Base-by-base conservation (phyloP, 2,113 vertebrate species). In the Passerina amoena region DNA sequence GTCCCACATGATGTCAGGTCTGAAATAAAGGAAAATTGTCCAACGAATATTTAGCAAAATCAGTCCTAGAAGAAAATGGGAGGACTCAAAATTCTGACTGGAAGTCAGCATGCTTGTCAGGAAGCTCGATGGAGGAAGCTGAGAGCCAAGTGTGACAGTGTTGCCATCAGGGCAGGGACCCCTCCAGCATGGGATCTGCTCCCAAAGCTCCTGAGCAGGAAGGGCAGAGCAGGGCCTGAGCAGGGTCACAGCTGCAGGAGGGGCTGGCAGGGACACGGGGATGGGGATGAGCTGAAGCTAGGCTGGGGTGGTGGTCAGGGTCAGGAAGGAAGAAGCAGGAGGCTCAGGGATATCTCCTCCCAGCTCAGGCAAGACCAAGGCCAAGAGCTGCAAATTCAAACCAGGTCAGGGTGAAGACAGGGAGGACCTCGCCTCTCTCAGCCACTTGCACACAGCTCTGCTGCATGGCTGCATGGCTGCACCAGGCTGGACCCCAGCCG, bases 41-140 rank as follows among this genome's bases (percentile, higher is more conserved):
- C 45, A 24, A 63, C 54, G 6, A 82, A 48, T 77, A 81, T 66
- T 71, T 81, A 37, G 10, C 38, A 90, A 65, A 77, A 66, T 35
- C 6, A 10, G 9, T 24, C 53, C 12, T 57, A 45, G 37, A n/a
- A 94, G 28, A 72, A 97, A 95, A 88, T 3, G 1, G 11, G 5
- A 77, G 10, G 33, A 86, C 86, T 50, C 57, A 61, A 70, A 85
- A 51, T 31, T 61, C 45, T 28, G 6, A 19, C 23, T 23, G 42
- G 24, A 30, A 11, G 16, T 65, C 45, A 66, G 12, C 0, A 0
- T 33, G 20, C 5, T 59, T 54, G 17, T 35, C 44, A 42, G 22
- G 15, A 31, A 65, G 21, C 31, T 51, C 0, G 0, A 22, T 1
- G 3, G 20, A 18, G 8, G 4, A 3, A 78, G 31, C 4, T 2